A percentile compares a stretch with the other conserved stretches of the same genome.
Conservation (phyloP, 1,140 invertebrate genomes). For the Yoshiicerus persimilis region DNA sequence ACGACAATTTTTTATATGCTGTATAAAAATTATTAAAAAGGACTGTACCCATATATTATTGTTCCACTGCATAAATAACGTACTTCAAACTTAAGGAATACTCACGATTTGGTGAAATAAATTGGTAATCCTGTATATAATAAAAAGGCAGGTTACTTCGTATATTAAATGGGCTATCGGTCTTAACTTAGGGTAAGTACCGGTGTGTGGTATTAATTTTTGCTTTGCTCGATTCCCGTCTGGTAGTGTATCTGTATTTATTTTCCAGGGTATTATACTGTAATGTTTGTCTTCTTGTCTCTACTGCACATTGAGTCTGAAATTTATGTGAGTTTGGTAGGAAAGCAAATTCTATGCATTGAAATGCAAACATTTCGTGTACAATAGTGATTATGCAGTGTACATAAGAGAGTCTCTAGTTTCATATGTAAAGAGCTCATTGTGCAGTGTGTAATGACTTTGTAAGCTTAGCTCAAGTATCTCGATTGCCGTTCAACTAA, state of each 20-base stretch:
- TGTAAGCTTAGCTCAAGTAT: not conserved
- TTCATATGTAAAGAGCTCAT: not conserved
- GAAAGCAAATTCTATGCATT: not conserved
- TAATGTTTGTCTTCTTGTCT: not conserved
- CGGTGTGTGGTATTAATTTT: not conserved
- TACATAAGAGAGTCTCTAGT: not conserved
- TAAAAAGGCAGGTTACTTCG: too few species aligned
- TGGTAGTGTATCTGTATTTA: not conserved
- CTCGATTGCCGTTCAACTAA: not conserved
- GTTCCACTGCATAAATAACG: too few species aligned
- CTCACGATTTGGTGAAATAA: too few species aligned
- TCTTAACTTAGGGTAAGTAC: not conserved
- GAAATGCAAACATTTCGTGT: not conserved
- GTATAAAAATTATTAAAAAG: too few species aligned
- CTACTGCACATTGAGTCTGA: not conserved
- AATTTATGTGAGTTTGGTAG: not conserved
- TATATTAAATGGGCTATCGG: not conserved
- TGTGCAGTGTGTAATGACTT: slow-evolving; percentile 8
- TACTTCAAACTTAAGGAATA: too few species aligned
- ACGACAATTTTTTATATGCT: not conserved
- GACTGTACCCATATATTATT: too few species aligned
- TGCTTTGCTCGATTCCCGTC: not conserved
- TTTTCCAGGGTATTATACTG: not conserved
- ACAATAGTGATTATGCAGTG: not conserved
- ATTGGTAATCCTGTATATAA: too few species aligned